Conservation (phyloP, 2,888 invertebrate species). For the Xylophagus ater region DNA sequence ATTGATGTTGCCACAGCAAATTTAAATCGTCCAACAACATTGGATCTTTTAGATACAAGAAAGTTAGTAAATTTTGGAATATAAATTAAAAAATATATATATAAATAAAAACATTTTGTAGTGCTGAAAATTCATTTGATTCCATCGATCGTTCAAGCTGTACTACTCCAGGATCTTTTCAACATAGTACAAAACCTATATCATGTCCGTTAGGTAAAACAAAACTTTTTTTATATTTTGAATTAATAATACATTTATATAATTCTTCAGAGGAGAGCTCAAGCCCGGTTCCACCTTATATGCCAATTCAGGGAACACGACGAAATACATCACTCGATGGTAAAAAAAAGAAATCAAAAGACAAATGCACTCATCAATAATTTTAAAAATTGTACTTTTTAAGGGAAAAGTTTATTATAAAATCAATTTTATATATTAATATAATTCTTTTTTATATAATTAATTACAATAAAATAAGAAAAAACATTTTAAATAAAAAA, state of each 20-base stretch:
- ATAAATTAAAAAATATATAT: no score
- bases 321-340: conserved; percentile 53
- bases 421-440: no score
- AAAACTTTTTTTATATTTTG: background rate
- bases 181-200: conserved; percentile 26
- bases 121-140: no score
- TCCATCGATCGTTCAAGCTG: no score
- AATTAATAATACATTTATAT: conserved; percentile 5
- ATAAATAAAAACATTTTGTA: no score
- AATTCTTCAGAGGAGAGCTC: conserved; percentile 40
- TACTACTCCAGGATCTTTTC: conserved; percentile 21
- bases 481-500: no score
- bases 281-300: conserved; percentile 54
- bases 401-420: no score
- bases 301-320: conserved; percentile 67
- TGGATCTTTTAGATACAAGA: no score
- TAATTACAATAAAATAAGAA: no score
- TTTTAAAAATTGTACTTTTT: background rate
- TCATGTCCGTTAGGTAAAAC: conserved; percentile 21
- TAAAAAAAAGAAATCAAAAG: conserved; percentile 45
- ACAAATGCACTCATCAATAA: conserved; percentile 53
- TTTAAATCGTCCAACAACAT: no score
- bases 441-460: no score
- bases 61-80: no score
- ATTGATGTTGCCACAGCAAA: conserved; percentile 31